Conservation (phyloP, 2,888 invertebrate genomes). For the Meliscaeva auricollis region DNA sequence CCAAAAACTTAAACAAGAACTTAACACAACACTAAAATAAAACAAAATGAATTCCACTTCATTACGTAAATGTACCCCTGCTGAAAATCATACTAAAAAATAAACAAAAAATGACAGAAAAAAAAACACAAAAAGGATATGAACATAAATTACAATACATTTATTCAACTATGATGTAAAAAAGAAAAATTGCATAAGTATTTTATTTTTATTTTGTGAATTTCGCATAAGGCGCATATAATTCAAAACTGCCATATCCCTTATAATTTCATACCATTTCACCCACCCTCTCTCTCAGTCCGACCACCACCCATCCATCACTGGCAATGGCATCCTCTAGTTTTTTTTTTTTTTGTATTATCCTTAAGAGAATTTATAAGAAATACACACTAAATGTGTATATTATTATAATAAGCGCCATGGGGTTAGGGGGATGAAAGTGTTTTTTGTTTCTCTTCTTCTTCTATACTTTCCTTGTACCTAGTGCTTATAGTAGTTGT, state of each 20-base stretch:
- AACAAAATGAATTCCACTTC: constrained; percentile 3
- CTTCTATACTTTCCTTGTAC: background rate
- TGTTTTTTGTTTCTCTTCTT: constrained; percentile 30
- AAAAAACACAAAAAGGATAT: constrained; percentile 25
- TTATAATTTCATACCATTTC: background rate
- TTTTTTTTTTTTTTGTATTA: background rate
- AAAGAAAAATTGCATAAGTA: constrained; percentile 64
- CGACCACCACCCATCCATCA: constrained; percentile 15
- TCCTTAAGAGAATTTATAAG: constrained; percentile 40
- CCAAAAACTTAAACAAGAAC: too few relatives aligned
- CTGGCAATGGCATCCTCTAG: constrained; percentile 28
- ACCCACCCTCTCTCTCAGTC: background rate
- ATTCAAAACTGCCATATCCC: constrained; percentile 7
- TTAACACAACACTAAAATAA: background rate
- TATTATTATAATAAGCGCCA: constrained; percentile 69
- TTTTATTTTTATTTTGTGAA: constrained; percentile 27
- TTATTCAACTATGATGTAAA: constrained; percentile 37
- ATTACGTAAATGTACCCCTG: background rate
- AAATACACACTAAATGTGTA: constrained; percentile 65
- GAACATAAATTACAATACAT: constrained; percentile 58
- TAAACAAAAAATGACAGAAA: background rate
- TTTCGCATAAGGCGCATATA: constrained; percentile 63
- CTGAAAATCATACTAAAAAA: background rate
- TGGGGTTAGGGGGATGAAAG: constrained; percentile 59
- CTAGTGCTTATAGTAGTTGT: background rate